phyloP scores from a whole-genome alignment of 2,888 invertebrate species.

The Sphinx pinastri region DNA sequence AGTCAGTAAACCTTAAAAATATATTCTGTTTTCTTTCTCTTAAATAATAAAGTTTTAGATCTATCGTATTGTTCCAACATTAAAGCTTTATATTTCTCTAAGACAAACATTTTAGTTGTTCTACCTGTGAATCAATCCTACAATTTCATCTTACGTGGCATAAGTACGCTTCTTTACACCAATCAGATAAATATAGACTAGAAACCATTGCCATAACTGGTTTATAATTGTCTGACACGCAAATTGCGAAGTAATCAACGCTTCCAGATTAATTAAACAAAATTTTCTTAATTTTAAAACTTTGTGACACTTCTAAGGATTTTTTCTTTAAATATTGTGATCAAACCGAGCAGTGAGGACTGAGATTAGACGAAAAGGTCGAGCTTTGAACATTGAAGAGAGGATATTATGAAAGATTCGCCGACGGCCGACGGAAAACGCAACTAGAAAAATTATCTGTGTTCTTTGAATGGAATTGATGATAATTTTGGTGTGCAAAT shows the following conservation, averaged over 20 bases:
- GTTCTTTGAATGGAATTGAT: too few species aligned
- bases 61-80: too few species aligned
- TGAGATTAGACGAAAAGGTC: background rate
- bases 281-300: background rate
- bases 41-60: too few species aligned
- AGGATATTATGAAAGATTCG: background rate
- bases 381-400: slow-evolving; percentile 1
- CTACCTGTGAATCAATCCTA: too few species aligned
- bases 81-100: too few species aligned
- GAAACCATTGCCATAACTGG: background rate
- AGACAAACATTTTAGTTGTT: too few species aligned
- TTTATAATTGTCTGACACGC: background rate
- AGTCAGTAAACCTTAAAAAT: too few species aligned
- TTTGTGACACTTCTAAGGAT: background rate
- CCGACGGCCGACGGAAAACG: background rate
- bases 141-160: too few species aligned
- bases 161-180: too few species aligned
- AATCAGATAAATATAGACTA: too few species aligned
- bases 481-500: too few species aligned
- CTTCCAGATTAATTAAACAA: background rate
- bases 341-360: background rate
- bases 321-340: background rate
- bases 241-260: background rate
- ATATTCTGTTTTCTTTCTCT: too few species aligned
- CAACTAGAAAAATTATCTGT: background rate